Evolutionary conservation across 2,888 invertebrate species (phyloP).

Genomic region (Pomacea canaliculata): DNA sequence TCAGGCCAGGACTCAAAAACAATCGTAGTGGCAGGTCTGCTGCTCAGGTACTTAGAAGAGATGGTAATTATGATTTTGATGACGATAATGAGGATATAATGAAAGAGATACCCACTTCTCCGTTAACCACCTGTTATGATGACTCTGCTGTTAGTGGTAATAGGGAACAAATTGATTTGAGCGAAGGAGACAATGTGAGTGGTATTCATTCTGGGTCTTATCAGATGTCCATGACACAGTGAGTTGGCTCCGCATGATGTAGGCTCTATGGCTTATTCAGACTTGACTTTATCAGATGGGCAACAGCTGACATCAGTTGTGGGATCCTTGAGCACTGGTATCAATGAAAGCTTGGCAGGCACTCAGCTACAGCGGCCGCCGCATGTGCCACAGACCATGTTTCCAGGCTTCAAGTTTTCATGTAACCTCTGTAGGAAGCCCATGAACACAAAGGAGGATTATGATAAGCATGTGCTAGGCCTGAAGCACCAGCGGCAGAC

Average conservation of each 20-base stretch:
- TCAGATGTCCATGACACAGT: background rate
- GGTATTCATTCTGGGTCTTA: background rate
- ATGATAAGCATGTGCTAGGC: slow-evolving; percentile 46
- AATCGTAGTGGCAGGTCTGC: background rate
- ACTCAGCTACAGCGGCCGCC: background rate
- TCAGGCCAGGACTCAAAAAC: background rate
- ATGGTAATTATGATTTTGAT: slow-evolving; percentile 20
- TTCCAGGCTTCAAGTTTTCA: slow-evolving; percentile 28
- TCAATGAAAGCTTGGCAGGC: background rate
- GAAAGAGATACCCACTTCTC: slow-evolving; percentile 6
- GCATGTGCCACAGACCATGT: background rate
- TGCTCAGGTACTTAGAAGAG: background rate
- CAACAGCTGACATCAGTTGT: too few relatives aligned
- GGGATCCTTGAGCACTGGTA: too few relatives aligned
- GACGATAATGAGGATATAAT: slow-evolving; percentile 18
- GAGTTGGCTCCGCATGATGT: background rate
- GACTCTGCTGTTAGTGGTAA: background rate
- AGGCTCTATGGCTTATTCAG: too few relatives aligned
- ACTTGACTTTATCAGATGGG: too few relatives aligned
- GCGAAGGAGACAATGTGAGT: background rate
- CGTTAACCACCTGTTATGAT: background rate
- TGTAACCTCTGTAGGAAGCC: slow-evolving; percentile 46
- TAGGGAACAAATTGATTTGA: background rate
- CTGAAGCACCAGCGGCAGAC: slow-evolving; percentile 44
- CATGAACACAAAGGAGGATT: slow-evolving; percentile 48